A percentile compares a stretch with the other conserved stretches of the same genome.
phyloP scores from a whole-genome alignment of 2,113 vertebrate species.

The Takifugu flavidus region DNA sequence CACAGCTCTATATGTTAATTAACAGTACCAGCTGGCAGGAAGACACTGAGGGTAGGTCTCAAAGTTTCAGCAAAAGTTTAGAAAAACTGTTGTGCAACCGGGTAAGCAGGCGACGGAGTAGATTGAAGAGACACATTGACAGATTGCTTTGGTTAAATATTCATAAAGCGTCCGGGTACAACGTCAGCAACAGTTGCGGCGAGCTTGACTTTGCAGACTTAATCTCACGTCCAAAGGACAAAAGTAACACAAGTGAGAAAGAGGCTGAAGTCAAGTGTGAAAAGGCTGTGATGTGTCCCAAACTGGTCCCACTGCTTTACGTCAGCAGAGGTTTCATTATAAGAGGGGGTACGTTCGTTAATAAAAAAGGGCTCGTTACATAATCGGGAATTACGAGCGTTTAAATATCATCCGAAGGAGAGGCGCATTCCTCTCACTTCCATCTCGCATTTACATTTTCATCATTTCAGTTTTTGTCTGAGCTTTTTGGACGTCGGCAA shows the following conservation, averaged over 20 bases:
- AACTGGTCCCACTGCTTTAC: too few species aligned
- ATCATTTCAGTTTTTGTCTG: slow-evolving; percentile 4
- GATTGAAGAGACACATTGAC: slow-evolving; percentile 24
- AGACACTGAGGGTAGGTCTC: too few species aligned
- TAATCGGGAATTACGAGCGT: too few species aligned
- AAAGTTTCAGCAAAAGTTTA: too few species aligned
- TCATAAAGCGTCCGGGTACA: slow-evolving; percentile 28
- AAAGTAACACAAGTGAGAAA: not conserved
- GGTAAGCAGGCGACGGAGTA: too few species aligned
- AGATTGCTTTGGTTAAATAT: slow-evolving; percentile 46
- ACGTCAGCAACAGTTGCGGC: slow-evolving; percentile 4
- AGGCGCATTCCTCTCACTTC: too few species aligned
- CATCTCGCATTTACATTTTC: slow-evolving; percentile 7
- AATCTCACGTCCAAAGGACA: not conserved
- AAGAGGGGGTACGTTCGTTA: too few species aligned
- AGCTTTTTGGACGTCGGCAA: not conserved
- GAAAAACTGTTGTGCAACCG: not conserved
- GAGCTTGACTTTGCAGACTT: slow-evolving; percentile 2
- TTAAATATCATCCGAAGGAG: too few species aligned
- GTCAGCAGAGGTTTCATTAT: too few species aligned
- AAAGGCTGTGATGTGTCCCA: not conserved
- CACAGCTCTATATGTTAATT: too few species aligned
- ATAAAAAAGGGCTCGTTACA: too few species aligned
- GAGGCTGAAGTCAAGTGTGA: not conserved
- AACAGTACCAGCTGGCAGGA: too few species aligned